Conservation (phyloP, 2,113 vertebrate genomes). For the Pomatostomus ruficeps region DNA sequence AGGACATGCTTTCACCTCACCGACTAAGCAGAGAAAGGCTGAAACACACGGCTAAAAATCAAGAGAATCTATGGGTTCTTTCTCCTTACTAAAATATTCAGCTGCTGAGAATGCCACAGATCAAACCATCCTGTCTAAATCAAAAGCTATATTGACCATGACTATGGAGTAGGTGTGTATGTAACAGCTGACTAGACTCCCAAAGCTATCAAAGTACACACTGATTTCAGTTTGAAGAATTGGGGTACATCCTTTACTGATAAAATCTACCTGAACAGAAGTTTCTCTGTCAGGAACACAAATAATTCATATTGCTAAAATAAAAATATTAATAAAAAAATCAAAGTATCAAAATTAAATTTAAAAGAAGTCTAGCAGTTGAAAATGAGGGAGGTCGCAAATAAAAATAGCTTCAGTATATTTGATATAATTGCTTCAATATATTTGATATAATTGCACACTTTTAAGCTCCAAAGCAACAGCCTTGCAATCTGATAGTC, state of each 20-base stretch:
- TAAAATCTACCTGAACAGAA: not conserved
- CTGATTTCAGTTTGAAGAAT: not conserved
- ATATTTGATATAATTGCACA: not conserved
- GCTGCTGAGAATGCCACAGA: not conserved
- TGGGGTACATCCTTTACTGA: not conserved
- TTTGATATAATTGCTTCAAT: too few relatives aligned
- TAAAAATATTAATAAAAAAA: not conserved
- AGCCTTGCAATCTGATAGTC: not conserved
- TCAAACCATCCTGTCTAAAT: not conserved
- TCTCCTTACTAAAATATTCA: not conserved
- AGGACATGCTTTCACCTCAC: not conserved
- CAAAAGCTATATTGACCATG: not conserved
- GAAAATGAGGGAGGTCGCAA: not conserved
- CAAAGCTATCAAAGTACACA: not conserved
- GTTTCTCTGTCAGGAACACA: not conserved
- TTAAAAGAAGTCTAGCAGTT: not conserved
- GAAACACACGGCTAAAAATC: not conserved
- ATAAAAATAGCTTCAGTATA: not conserved
- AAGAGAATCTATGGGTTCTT: not conserved
- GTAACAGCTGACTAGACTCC: not conserved
- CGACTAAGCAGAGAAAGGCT: accelerated
- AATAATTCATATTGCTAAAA: not conserved
- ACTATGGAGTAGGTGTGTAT: not conserved
- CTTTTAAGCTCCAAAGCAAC: not conserved
- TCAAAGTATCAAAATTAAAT: not conserved